phyloP scores from a whole-genome alignment of 1,140 invertebrate species.

The Drosophila kohkoa region DNA sequence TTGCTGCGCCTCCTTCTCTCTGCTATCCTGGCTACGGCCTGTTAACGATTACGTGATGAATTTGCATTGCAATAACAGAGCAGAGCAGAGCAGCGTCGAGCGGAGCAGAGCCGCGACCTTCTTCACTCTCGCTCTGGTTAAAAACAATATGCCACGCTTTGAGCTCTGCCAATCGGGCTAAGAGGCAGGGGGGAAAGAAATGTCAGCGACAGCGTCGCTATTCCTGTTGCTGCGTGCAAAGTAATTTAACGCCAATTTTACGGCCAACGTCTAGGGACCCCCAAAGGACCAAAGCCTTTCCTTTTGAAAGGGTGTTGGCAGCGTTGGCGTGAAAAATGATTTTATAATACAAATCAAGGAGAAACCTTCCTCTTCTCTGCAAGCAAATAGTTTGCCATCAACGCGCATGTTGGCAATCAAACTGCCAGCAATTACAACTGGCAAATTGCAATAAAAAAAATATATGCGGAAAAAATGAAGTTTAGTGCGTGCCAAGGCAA shows the following conservation, averaged over 20 bases:
- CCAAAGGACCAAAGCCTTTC: conserved; percentile 9
- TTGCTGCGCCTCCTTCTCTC: conserved; percentile 28
- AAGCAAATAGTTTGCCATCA: conserved; percentile 45
- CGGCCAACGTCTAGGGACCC: conserved; percentile 38
- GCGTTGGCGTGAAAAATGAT: conserved; percentile 59
- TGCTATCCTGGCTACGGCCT: conserved; percentile 31
- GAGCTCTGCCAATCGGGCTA: conserved; percentile 34
- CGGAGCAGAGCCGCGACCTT: conserved; percentile 2
- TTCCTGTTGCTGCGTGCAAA: conserved; percentile 53
- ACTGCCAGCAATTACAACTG: conserved; percentile 62
- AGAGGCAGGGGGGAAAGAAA: conserved; percentile 24
- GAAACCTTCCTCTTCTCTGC: neutral
- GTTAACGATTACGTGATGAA: conserved; percentile 73
- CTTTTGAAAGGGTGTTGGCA: conserved; percentile 23
- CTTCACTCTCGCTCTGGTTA: neutral
- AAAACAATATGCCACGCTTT: conserved; percentile 56
- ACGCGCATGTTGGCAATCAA: conserved; percentile 62
- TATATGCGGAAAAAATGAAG: conserved; percentile 9
- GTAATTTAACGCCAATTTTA: conserved; percentile 72
- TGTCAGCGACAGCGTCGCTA: conserved; percentile 26
- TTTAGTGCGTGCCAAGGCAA: conserved; percentile 44
- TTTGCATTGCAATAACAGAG: conserved; percentile 65
- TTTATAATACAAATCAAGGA: conserved; percentile 65
- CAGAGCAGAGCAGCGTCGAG: neutral
- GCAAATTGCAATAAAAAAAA: conserved; percentile 58